Percentiles rank a stretch among this genome's conserved stretches.
Conservation (phyloP, 2,113 vertebrate genomes). For the Cercopithecus mona region DNA sequence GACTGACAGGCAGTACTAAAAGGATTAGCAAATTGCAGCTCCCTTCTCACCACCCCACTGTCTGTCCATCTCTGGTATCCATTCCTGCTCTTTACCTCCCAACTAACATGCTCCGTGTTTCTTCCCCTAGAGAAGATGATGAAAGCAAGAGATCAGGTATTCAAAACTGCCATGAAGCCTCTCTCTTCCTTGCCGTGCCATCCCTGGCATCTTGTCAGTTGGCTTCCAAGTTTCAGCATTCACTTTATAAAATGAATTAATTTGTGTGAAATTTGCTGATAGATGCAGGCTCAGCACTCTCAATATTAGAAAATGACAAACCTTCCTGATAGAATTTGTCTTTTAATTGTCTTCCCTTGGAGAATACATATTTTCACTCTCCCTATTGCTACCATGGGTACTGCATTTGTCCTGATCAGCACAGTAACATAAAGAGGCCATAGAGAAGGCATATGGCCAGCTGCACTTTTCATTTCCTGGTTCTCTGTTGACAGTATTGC, state of each 20-base stretch:
- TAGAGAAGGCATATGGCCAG: neutral
- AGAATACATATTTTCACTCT: neutral
- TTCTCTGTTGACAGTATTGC: neutral
- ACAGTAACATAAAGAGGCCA: neutral
- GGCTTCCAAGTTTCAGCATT: neutral
- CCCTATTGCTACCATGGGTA: no score
- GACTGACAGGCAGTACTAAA: neutral
- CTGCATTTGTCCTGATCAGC: neutral
- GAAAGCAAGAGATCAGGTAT: neutral
- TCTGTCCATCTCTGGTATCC: neutral
- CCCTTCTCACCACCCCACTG: neutral
- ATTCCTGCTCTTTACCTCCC: no score
- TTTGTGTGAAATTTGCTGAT: neutral
- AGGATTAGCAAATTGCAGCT: neutral
- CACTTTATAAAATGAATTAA: slow-evolving; percentile 50
- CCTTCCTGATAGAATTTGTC: neutral
- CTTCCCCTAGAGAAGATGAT: neutral
- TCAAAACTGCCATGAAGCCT: neutral
- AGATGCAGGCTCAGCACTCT: neutral
- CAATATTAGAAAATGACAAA: neutral
- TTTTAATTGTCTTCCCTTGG: neutral
- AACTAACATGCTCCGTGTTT: neutral
- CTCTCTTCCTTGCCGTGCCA: neutral
- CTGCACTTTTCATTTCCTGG: neutral
- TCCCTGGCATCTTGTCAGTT: slow-evolving; percentile 23